Base-by-base conservation (phyloP, 2,888 invertebrate species). In the Pollenia griseotomentosa region DNA sequence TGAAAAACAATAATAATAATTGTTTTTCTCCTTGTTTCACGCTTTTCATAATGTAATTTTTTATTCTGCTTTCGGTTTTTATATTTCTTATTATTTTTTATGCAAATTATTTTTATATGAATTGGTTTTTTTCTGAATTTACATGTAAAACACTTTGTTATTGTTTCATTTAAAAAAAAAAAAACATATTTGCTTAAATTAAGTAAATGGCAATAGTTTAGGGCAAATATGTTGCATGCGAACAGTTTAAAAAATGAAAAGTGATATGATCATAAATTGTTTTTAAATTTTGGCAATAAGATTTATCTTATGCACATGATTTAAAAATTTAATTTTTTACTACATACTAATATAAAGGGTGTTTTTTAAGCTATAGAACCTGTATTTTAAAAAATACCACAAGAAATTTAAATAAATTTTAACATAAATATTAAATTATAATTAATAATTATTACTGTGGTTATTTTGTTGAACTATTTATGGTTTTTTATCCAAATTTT, bases 131-230 rank as follows among this genome's bases (percentile, higher is more conserved):
- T 57, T 14, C 14, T 9, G 23, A 46, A 73, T 57, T 73, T 57
- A 44, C 71, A 73, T 73, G 57, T 44, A 57, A 73, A 73, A 14
- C 23, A 57, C 23, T 73, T 73, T 46, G 19, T 73, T 70, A 53
- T 53, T 55, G 16, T 55, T 33, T 5, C 33, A 33, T 33, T 33
- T 0, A 5, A 5, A 33, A 6, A 33, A 33, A 5, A 5, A 33
- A 6, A 33, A 33, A 16, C 23, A 3, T 23, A 2, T 23, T 23
- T n/a, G 40, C 4, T 59, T 33, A 40, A 33, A 59, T 8, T 40
- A 14, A 33, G 40, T 33, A 9, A 11, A n/a, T 23, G 57, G 1
- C 19, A 6, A 14, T 33, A 4, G 42, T 63, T 63, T 16, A 16
- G 42, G 9, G 16, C 63, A 63, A 63, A 42, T 33, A 59, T 63